Evolutionary conservation across 2,113 vertebrate species (phyloP).

Genomic region (Misgurnus mizolepis): DNA sequence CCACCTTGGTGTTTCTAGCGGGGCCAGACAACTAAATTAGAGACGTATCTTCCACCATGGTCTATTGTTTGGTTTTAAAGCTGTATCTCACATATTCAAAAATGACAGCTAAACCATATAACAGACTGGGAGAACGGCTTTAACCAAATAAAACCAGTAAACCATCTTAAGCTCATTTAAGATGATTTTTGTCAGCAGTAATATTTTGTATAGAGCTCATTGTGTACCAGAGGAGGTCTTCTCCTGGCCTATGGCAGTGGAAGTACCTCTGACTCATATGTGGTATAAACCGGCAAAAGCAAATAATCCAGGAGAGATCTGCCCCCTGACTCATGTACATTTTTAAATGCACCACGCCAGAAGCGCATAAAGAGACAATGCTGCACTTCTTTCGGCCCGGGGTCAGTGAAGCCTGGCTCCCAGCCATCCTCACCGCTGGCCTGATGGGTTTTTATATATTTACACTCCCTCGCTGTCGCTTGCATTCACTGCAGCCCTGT

Average conservation of each 20-base stretch:
- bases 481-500: conserved; percentile 32
- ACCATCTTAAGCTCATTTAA: too few relatives aligned
- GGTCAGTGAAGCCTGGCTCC: conserved; percentile 52
- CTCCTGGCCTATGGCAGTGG: background rate
- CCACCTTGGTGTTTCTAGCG: too few relatives aligned
- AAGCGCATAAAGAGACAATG: conserved; percentile 61
- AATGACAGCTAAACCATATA: too few relatives aligned
- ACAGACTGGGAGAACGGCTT: too few relatives aligned
- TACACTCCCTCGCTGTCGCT: conserved; percentile 50
- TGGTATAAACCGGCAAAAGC: conserved; percentile 12
- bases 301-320: conserved; percentile 23
- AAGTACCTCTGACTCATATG: background rate
- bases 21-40: too few relatives aligned
- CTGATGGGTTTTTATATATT: conserved; percentile 65
- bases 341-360: conserved; percentile 54
- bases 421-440: conserved; percentile 62
- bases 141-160: too few relatives aligned
- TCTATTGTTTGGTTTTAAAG: too few relatives aligned
- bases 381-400: conserved; percentile 62
- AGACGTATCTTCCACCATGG: too few relatives aligned
- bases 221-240: background rate
- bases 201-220: background rate
- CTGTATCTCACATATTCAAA: too few relatives aligned
- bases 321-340: conserved; percentile 53
- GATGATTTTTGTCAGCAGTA: too few relatives aligned